phyloP scores from a whole-genome alignment of 2,797 vertebrate species.

The Gorsachius magnificus region DNA sequence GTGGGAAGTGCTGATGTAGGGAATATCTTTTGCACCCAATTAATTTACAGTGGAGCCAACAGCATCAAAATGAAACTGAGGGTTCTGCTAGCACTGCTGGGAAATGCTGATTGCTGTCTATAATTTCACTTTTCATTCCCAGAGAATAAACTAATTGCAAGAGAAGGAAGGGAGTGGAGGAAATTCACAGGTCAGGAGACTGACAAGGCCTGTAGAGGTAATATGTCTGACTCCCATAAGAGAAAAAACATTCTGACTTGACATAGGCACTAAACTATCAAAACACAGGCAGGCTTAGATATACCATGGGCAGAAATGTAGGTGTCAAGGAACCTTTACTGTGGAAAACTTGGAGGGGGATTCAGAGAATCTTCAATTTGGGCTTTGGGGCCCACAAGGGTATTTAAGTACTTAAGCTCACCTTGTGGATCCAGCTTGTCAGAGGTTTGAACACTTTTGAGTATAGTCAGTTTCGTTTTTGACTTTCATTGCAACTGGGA shows the following conservation, averaged over 20 bases:
- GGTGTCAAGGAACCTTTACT: neutral
- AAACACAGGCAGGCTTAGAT: neutral
- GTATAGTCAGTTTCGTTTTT: neutral
- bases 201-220: neutral
- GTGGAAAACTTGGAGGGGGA: neutral
- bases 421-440: neutral
- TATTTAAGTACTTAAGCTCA: neutral
- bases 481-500: neutral
- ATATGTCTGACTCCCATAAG: neutral
- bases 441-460: neutral
- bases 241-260: neutral
- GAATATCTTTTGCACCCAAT: neutral
- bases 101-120: neutral
- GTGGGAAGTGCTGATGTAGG: neutral
- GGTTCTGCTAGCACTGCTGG: neutral
- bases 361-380: neutral
- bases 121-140: neutral
- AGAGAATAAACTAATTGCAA: neutral
- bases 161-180: neutral
- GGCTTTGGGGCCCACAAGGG: neutral
- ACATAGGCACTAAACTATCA: neutral
- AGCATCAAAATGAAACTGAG: constrained; percentile 2
- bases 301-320: neutral
- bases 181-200: neutral
- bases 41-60: neutral